phyloP scores from a whole-genome alignment of 2,888 invertebrate species.

The Laothoe populi region DNA sequence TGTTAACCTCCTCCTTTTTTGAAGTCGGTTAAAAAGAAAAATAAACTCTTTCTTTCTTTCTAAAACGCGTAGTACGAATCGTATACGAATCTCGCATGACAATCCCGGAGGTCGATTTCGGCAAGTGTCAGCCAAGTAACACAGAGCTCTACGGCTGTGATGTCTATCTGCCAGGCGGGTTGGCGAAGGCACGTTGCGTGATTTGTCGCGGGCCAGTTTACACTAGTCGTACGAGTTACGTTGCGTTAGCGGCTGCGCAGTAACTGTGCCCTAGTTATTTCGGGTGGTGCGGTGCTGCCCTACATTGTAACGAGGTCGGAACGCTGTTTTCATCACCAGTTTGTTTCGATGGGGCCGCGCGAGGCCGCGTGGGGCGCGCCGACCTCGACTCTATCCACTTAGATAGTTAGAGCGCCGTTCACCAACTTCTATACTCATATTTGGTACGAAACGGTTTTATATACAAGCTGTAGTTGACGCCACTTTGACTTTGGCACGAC shows the following conservation, averaged over 20 bases:
- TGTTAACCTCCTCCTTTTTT: too few relatives aligned
- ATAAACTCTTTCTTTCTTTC: too few relatives aligned
- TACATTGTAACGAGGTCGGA: constrained; percentile 78
- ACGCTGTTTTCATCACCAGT: constrained; percentile 78
- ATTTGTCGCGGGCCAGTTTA: constrained; percentile 46
- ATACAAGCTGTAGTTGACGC: not conserved
- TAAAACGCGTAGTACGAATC: not conserved
- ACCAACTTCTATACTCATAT: constrained; percentile 18
- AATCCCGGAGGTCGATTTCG: constrained; percentile 69
- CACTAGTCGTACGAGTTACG: constrained; percentile 56
- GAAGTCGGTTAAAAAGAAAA: too few relatives aligned
- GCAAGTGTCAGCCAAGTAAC: constrained; percentile 50
- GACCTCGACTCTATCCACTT: constrained; percentile 65
- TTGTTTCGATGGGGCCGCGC: constrained; percentile 76
- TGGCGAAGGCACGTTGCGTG: constrained; percentile 30
- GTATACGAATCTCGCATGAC: constrained; percentile 40
- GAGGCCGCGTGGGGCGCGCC: constrained; percentile 59
- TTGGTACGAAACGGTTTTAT: constrained; percentile 14
- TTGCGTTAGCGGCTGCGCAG: constrained; percentile 76
- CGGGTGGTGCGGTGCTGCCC: constrained; percentile 77
- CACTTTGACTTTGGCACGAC: not conserved
- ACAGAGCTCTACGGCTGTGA: constrained; percentile 43
- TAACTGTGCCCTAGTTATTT: constrained; percentile 82
- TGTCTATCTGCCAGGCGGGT: constrained; percentile 16
- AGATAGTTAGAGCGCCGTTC: constrained; percentile 48